Percentiles rank a stretch among this genome's conserved stretches.
Evolutionary conservation across 1,140 invertebrate genomes (phyloP).

Genomic region (Sarcophaga bullata): DNA sequence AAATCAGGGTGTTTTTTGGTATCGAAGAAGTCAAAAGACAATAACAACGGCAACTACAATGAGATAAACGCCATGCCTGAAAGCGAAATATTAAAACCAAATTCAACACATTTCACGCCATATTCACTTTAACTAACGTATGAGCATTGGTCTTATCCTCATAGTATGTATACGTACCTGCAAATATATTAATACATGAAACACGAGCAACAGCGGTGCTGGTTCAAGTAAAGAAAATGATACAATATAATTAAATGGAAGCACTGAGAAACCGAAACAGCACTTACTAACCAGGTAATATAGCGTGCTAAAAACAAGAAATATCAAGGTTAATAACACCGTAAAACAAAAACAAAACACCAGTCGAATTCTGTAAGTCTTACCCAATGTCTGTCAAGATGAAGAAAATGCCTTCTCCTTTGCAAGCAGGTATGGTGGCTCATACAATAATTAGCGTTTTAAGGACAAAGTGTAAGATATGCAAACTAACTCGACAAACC

Average conservation of each 20-base stretch:
- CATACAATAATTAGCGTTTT: conserved; percentile 68
- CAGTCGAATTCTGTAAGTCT: conserved; percentile 4
- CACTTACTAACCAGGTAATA: conserved; percentile 67
- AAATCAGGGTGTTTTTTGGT: conserved; percentile 69
- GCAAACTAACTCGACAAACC: conserved; percentile 79
- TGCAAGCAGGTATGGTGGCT: conserved; percentile 70
- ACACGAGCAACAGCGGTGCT: conserved; percentile 78
- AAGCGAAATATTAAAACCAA: conserved; percentile 34
- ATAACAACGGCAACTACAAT: conserved; percentile 73
- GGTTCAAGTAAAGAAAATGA: conserved; percentile 73
- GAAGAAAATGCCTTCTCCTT: conserved; percentile 69
- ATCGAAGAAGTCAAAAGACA: conserved; percentile 70
- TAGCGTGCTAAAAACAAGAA: conserved; percentile 61
- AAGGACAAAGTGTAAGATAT: conserved; percentile 74
- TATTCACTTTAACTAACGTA: not conserved
- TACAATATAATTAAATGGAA: conserved; percentile 71
- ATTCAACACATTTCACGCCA: not conserved
- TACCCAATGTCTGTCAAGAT: conserved; percentile 63
- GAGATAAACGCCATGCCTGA: conserved; percentile 72
- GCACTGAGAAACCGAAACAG: conserved; percentile 68
- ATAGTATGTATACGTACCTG: too few relatives aligned
- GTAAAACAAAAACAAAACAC: not conserved
- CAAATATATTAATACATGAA: conserved; percentile 75
- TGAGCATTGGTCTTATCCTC: too few relatives aligned
- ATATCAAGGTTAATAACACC: not conserved